Percentiles rank a stretch among this genome's conserved stretches.
Conservation (phyloP, 2,797 vertebrate genomes). For the Sylvilagus floridanus region DNA sequence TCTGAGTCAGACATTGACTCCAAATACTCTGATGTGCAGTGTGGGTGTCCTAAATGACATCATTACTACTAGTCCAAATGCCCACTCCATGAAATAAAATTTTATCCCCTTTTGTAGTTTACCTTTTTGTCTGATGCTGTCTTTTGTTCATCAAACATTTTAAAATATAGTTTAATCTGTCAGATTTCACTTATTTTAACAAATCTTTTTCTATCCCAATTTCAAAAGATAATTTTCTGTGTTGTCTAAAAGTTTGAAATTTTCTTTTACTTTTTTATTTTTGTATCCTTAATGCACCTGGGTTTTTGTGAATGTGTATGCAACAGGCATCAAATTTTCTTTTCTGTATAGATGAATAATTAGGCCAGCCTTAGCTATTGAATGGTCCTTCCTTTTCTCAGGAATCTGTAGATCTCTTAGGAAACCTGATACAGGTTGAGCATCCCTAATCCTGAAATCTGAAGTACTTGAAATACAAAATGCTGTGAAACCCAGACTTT, state of each 20-base stretch:
- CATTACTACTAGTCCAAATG: too few relatives aligned
- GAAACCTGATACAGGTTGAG: not conserved
- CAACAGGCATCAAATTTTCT: not conserved
- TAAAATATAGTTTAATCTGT: slow-evolving; percentile 10
- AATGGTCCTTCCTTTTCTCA: slow-evolving; percentile 18
- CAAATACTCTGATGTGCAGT: too few relatives aligned
- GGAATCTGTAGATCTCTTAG: not conserved
- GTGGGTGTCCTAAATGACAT: too few relatives aligned
- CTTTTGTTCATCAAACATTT: slow-evolving; percentile 23
- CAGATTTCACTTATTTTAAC: not conserved
- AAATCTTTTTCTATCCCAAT: not conserved
- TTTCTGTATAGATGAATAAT: not conserved
- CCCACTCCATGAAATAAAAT: slow-evolving; percentile 21
- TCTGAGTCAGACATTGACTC: too few relatives aligned
- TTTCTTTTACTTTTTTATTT: slow-evolving; percentile 24
- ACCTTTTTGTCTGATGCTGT: not conserved
- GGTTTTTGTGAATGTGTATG: not conserved
- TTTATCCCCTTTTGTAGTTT: not conserved
- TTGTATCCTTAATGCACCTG: not conserved
- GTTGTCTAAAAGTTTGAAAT: slow-evolving; percentile 35
- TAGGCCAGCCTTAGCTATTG: not conserved
- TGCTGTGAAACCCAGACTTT: too few relatives aligned
- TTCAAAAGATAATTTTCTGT: slow-evolving; percentile 32
- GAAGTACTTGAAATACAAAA: too few relatives aligned
- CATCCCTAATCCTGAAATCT: not conserved